Evolutionary conservation across 2,888 invertebrate genomes (phyloP), one percentile per base, ranked within the genome.

Genomic region (Chelonus formosanus): DNA sequence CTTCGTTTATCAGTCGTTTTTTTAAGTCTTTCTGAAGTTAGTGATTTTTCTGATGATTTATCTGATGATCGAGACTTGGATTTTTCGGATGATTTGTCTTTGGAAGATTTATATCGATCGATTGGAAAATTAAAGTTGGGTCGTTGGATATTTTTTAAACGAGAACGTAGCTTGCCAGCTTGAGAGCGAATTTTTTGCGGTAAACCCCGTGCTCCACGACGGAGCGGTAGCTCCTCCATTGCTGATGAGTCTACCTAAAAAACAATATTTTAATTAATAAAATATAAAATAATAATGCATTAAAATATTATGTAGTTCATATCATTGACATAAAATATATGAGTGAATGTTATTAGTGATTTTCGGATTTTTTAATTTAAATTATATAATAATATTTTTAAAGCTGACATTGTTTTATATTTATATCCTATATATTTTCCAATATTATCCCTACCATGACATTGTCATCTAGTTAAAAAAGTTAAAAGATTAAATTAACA

Each of bases 141-240:
- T 72, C 88, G 86, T 78, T 90, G 89, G 4, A 90, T 88, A 69
- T 85, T 88, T 76, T 89, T 88, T 65, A 92, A 79, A 79, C 90
- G 90, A 0, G 88, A 88, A 80, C 90, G 90, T 36, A 94, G 81
- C 83, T 90, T 91, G 36, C 89, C 91, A 10, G 93, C 92, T 80
- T 92, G 91, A 47, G 85, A 87, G 74, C 89, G 89, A 56, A 93
- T 75, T 72, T 90, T 90, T 44, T 91, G 89, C 73, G 78, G 82
- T 61, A 80, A 66, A 56, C 79, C 78, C 44, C 78, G 75, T 10
- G 78, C 78, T 56, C 78, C 78, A 55, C 71, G 76, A 34, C 62
- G 78, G 50, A 73, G 75, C 56, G 76, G 75, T 56, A 74, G 65
- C 44, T 90, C 89, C 82, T 90, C 90, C 74, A 90, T 85, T 69